Conservation (phyloP, 2,113 vertebrate genomes). For the Erpornis zantholeuca region DNA sequence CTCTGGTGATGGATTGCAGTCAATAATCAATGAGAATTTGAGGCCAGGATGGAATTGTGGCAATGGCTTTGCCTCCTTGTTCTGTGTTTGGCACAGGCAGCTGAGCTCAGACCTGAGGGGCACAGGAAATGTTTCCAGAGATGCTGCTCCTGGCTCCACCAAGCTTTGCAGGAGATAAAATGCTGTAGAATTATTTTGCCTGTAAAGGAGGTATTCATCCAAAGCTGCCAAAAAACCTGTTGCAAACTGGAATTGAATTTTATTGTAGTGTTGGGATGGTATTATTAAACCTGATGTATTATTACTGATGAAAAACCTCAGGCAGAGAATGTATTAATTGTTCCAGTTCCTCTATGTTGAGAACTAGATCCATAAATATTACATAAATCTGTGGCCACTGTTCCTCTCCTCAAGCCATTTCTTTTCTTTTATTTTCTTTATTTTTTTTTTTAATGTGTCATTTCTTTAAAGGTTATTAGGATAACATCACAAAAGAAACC, state of each 20-base stretch:
- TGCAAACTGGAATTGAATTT: background rate
- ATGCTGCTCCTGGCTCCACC: background rate
- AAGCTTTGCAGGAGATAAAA: background rate
- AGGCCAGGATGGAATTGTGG: background rate
- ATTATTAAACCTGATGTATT: background rate
- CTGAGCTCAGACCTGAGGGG: background rate
- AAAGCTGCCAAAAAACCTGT: background rate
- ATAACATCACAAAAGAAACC: background rate
- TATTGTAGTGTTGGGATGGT: background rate
- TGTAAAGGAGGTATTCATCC: background rate
- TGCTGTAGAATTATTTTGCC: background rate
- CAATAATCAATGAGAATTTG: background rate
- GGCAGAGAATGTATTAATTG: background rate
- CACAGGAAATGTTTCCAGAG: background rate
- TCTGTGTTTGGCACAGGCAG: background rate
- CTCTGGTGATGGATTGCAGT: background rate
- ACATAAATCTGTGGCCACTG: background rate
- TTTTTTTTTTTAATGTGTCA: background rate
- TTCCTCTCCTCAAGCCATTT: conserved; percentile 4
- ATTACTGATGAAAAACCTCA: background rate
- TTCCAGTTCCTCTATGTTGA: background rate
- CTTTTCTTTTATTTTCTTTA: too few relatives aligned
- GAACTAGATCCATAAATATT: conserved; percentile 26
- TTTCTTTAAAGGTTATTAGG: conserved; percentile 44
- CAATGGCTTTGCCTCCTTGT: background rate